Conservation (phyloP, 2,797 vertebrate genomes). For the Etheostoma perlongum region DNA sequence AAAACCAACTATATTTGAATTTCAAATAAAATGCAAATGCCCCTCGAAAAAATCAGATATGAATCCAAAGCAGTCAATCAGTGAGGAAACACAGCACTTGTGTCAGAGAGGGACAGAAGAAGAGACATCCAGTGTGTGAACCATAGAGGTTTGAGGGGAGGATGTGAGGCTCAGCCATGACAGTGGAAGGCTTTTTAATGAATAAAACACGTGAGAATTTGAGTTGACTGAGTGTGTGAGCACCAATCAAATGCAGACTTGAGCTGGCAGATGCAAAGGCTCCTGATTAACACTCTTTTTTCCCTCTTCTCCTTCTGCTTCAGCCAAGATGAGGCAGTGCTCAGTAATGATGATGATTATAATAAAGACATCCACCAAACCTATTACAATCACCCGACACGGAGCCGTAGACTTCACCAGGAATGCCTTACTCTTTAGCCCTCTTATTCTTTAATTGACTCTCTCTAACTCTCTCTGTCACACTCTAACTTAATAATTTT, state of each 20-base stretch:
- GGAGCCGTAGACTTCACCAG: neutral
- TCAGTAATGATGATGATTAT: slow-evolving; percentile 15
- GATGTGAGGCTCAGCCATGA: slow-evolving; percentile 28
- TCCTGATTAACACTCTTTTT: slow-evolving; percentile 63
- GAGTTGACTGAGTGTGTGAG: slow-evolving; percentile 49
- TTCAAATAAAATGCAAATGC: slow-evolving; percentile 76
- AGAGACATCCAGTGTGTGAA: slow-evolving; percentile 29
- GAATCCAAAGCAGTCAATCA: slow-evolving; percentile 59
- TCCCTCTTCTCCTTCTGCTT: slow-evolving; percentile 34
- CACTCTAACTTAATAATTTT: slow-evolving; percentile 11
- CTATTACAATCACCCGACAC: slow-evolving; percentile 36
- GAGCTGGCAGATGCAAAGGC: slow-evolving; percentile 54
- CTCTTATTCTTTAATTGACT: slow-evolving; percentile 1
- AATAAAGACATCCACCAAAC: slow-evolving; percentile 47
- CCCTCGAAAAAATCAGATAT: slow-evolving; percentile 49
- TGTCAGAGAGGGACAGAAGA: slow-evolving; percentile 14
- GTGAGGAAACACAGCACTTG: slow-evolving; percentile 36
- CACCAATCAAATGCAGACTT: slow-evolving; percentile 63
- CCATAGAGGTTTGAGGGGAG: slow-evolving; percentile 51
- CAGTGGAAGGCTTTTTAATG: slow-evolving; percentile 62
- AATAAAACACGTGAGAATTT: slow-evolving; percentile 57
- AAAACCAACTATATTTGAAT: slow-evolving; percentile 61
- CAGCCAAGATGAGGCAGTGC: slow-evolving; percentile 29
- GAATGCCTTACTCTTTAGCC: slow-evolving; percentile 11
- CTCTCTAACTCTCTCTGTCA: slow-evolving; percentile 5